These are phyloP conservation scores for Indicator indicator DNA, from an alignment of 2,113 vertebrate genomes.

Conservation along the genomic window DNA sequence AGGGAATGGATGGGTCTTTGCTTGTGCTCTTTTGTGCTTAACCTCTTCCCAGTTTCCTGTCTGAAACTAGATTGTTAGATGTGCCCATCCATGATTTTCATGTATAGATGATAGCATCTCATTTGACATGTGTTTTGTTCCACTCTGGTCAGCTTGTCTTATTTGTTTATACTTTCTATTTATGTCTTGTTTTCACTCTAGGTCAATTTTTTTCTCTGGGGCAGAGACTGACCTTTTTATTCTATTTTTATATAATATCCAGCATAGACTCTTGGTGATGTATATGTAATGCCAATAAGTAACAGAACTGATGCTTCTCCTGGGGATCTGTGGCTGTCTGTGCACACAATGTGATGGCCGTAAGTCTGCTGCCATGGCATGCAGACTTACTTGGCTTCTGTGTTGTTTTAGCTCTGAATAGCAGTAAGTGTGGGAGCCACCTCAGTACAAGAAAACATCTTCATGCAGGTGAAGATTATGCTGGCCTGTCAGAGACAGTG, in stretches of 20 bases:
- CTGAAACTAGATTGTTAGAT: not conserved
- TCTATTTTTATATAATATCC: not conserved
- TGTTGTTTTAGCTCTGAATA: not conserved
- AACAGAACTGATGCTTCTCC: not conserved
- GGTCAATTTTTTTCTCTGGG: conserved; percentile 18
- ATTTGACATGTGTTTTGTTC: not conserved
- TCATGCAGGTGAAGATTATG: not conserved
- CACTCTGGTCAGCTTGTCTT: not conserved
- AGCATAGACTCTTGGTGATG: conserved; percentile 2
- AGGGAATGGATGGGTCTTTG: not conserved
- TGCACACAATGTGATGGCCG: fast-evolving
- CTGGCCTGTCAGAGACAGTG: not conserved
- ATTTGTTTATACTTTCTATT: conserved; percentile 2
- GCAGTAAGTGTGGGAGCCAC: not conserved
- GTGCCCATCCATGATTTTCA: not conserved
- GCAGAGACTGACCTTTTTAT: not conserved
- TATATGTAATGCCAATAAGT: not conserved
- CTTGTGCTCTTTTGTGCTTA: not conserved
- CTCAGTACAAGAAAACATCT: not conserved
- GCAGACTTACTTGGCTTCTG: not conserved
- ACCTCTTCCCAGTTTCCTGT: not conserved
- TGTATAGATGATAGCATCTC: not conserved
- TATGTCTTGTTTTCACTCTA: conserved; percentile 10
- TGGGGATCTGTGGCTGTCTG: not conserved
- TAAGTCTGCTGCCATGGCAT: not conserved